Conservation (phyloP, 2,888 invertebrate genomes). For the Lydus trimaculatus region DNA sequence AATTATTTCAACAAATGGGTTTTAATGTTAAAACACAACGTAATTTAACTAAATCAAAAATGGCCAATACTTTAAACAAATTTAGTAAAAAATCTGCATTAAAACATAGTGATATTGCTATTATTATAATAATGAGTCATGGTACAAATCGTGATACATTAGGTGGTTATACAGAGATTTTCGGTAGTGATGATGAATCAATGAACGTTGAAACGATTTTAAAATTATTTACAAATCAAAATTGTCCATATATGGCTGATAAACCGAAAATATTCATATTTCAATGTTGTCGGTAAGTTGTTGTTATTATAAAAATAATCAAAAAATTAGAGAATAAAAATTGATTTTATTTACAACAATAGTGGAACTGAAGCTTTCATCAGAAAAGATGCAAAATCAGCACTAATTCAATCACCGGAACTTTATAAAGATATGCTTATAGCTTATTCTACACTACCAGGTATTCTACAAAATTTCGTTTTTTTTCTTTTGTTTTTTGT, state of each 20-base stretch:
- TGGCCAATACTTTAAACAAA: constrained; percentile 57
- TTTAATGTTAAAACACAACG: constrained; percentile 62
- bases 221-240: constrained; percentile 66
- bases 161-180: constrained; percentile 65
- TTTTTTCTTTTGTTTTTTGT: constrained; percentile 11
- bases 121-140: constrained; percentile 73
- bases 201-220: constrained; percentile 65
- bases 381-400: constrained; percentile 39
- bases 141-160: constrained; percentile 62
- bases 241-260: constrained; percentile 63
- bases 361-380: constrained; percentile 46
- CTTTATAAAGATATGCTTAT: constrained; percentile 68
- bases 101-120: constrained; percentile 66
- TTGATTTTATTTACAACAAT: constrained; percentile 37
- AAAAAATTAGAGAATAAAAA: not conserved
- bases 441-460: constrained; percentile 71
- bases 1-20: constrained; percentile 68
- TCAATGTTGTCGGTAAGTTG: constrained; percentile 70
- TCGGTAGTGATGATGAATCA: constrained; percentile 66
- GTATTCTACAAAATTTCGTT: constrained; percentile 45
- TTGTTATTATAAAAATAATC: not conserved
- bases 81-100: constrained; percentile 58
- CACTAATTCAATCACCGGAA: constrained; percentile 38
- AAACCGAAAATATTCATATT: constrained; percentile 79
- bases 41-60: constrained; percentile 59